A percentile compares a stretch with the other conserved stretches of the same genome.
phyloP scores from a whole-genome alignment of 2,888 invertebrate genomes.

The Anarsia innoxiella region DNA sequence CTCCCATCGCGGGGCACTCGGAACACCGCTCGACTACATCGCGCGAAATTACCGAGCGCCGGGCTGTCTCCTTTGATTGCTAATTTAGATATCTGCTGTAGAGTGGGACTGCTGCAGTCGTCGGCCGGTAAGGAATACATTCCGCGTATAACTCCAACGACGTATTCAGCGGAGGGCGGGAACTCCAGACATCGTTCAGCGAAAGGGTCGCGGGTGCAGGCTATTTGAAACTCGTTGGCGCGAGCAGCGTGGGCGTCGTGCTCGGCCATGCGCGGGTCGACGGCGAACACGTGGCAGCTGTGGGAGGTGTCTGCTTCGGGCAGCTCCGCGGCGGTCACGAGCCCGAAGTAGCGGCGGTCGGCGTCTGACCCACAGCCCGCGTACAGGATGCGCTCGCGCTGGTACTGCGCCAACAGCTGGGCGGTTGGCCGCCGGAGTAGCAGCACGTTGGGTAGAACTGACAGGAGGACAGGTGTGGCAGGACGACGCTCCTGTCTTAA shows the following conservation, averaged over 20 bases:
- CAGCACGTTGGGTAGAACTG: conserved; percentile 86
- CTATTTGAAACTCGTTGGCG: conserved; percentile 88
- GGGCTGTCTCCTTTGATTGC: conserved; percentile 65
- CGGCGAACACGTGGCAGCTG: conserved; percentile 96
- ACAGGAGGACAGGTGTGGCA: conserved; percentile 89
- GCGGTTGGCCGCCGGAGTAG: conserved; percentile 87
- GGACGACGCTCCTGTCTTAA: conserved; percentile 91
- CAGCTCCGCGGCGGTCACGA: conserved; percentile 88
- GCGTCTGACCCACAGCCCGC: conserved; percentile 94
- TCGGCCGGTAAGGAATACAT: conserved; percentile 79
- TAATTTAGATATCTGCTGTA: conserved; percentile 61
- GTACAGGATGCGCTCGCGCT: conserved; percentile 88
- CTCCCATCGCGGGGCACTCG: conserved; percentile 50
- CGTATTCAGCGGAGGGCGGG: conserved; percentile 88
- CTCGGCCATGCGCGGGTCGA: conserved; percentile 89
- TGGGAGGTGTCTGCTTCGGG: conserved; percentile 78
- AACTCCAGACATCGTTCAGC: conserved; percentile 91
- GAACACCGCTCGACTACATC: conserved; percentile 50
- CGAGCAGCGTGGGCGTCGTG: conserved; percentile 87
- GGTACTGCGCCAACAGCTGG: conserved; percentile 88
- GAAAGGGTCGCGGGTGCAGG: conserved; percentile 87
- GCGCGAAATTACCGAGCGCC: conserved; percentile 51
- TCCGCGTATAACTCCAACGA: conserved; percentile 81
- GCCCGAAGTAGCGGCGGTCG: conserved; percentile 93
- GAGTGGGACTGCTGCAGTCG: conserved; percentile 51